Evolutionary conservation across 1,140 invertebrate genomes (phyloP).

Genomic region (Acromyrmex heyeri): DNA sequence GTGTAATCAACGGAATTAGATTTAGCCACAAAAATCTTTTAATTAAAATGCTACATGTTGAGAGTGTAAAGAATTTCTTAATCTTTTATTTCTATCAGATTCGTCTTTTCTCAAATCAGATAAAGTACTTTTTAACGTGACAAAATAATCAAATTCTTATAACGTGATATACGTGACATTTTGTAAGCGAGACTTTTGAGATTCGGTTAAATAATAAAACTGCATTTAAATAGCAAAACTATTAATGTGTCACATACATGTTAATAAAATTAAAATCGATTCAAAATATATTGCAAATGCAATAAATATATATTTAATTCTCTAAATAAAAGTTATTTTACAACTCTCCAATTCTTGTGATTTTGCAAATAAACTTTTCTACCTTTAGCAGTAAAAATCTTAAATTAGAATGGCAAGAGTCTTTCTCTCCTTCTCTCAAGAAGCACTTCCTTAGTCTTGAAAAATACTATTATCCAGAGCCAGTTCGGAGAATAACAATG

Average conservation of each 20-base stretch:
- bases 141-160: not conserved
- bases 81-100: not conserved
- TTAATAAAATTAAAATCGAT: conserved; percentile 5
- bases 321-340: not conserved
- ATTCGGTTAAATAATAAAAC: not conserved
- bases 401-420: not conserved
- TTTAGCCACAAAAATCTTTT: not conserved
- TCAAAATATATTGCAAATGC: not conserved
- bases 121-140: not conserved
- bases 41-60: not conserved
- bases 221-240: not conserved
- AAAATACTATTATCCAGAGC: conserved; percentile 57
- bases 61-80: not conserved
- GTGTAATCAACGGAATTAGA: not conserved
- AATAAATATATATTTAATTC: not conserved
- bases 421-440: not conserved
- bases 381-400: conserved; percentile 4
- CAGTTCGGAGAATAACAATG: conserved; percentile 64
- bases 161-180: too few species aligned
- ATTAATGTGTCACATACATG: not conserved
- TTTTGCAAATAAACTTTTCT: not conserved
- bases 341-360: not conserved
- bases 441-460: conserved; percentile 42
- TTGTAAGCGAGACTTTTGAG: not conserved
- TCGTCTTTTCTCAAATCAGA: not conserved